phyloP scores from a whole-genome alignment of 2,113 vertebrate genomes.

The Oplegnathus fasciatus region DNA sequence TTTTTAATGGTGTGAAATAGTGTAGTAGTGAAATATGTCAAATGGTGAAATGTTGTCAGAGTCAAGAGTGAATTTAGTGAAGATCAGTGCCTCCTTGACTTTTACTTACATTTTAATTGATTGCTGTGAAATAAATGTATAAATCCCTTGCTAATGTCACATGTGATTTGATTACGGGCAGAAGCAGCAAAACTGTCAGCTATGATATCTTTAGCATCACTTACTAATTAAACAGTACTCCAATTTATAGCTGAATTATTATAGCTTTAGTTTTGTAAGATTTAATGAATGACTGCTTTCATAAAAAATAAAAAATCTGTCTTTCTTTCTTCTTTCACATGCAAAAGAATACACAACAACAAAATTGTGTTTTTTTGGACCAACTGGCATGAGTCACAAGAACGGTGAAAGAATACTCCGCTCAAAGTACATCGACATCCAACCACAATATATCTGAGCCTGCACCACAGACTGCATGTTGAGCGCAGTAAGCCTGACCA shows the following conservation, averaged over 20 bases:
- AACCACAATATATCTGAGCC: slow-evolving; percentile 44
- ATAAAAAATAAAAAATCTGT: neutral
- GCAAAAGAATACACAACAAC: neutral
- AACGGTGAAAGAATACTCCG: neutral
- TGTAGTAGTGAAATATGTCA: neutral
- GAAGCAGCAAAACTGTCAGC: neutral
- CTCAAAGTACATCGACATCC: slow-evolving; percentile 32
- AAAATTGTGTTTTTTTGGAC: neutral
- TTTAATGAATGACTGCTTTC: neutral
- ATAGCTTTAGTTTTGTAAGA: neutral
- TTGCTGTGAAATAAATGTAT: neutral
- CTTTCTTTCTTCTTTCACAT: neutral
- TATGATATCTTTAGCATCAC: neutral
- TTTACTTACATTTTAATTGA: neutral
- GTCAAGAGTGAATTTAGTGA: neutral
- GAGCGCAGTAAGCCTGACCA: slow-evolving; percentile 59
- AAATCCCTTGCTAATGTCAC: neutral
- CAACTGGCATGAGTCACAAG: neutral
- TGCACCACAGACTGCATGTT: slow-evolving; percentile 42
- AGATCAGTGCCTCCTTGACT: neutral
- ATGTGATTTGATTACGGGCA: neutral
- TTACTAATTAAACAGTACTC: neutral
- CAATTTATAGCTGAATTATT: neutral
- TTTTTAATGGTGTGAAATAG: neutral
- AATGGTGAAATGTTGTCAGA: neutral